Evolutionary conservation across 2,888 invertebrate genomes (phyloP).

Genomic region (Imbricaverruca yamaguchii): DNA sequence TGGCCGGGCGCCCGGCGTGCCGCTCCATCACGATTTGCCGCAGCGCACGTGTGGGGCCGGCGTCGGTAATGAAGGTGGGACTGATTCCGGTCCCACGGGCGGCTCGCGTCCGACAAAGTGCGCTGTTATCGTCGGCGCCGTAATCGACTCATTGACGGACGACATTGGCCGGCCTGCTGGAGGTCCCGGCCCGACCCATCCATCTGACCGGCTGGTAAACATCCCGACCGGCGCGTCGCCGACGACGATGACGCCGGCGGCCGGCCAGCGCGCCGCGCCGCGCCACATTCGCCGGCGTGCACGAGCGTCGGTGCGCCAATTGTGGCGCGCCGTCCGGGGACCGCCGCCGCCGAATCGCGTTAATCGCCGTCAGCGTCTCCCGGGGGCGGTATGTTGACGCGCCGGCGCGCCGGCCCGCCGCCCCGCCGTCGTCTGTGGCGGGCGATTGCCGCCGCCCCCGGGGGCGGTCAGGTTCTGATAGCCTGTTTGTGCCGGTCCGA

Average conservation of each 20-base stretch:
- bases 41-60: not conserved
- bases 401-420: not conserved
- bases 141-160: conserved; percentile 18
- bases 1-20: not conserved
- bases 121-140: conserved; percentile 6
- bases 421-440: not conserved
- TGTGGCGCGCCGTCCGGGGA: not conserved
- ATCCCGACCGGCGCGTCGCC: not conserved
- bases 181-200: not conserved
- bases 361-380: conserved; percentile 9
- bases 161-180: not conserved
- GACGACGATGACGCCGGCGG: not conserved
- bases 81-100: not conserved
- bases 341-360: not conserved
- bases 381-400: not conserved
- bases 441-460: conserved; percentile 2
- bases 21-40: not conserved
- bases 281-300: no score
- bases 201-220: not conserved
- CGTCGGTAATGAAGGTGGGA: conserved; percentile 12
- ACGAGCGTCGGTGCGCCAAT: no score
- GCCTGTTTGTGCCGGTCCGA: conserved; percentile 5
- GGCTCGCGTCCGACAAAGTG: not conserved
- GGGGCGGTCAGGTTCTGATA: conserved; percentile 7
- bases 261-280: no score